Evolutionary conservation across 2,888 invertebrate species (phyloP).

Genomic region (Temnothorax ravouxi): DNA sequence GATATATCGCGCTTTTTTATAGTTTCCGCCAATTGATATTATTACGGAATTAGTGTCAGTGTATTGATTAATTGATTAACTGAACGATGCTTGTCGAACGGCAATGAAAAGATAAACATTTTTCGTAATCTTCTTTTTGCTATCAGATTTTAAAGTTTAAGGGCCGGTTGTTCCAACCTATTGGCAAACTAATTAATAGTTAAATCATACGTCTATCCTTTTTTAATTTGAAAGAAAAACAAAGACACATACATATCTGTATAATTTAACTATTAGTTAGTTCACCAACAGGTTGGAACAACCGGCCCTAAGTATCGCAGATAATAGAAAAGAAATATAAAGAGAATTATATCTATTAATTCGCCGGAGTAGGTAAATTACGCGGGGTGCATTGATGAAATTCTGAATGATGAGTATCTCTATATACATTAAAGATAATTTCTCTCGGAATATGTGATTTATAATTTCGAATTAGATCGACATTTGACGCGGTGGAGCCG

Average conservation of each 20-base stretch:
- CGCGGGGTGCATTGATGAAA: neutral
- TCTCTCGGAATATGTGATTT: conserved; percentile 18
- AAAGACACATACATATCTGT: too few species aligned
- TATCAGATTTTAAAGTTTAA: conserved; percentile 11
- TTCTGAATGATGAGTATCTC: neutral
- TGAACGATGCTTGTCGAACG: neutral
- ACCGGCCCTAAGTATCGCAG: neutral
- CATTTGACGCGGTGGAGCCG: conserved; percentile 14
- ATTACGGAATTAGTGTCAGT: neutral
- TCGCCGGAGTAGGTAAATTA: conserved; percentile 4
- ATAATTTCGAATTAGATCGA: conserved; percentile 36
- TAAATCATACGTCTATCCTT: too few species aligned
- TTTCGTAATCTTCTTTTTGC: neutral
- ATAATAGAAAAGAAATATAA: neutral
- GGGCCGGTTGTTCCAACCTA: too few species aligned
- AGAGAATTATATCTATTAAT: neutral
- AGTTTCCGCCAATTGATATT: conserved; percentile 33
- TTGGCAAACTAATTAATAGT: too few species aligned
- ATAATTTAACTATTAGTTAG: too few species aligned
- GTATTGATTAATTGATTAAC: neutral
- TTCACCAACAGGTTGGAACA: too few species aligned
- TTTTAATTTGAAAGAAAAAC: too few species aligned
- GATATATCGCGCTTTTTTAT: conserved; percentile 10
- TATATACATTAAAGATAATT: conserved; percentile 10
- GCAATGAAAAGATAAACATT: neutral